A percentile compares a stretch with the other conserved stretches of the same genome.
These are phyloP conservation scores for Paraplagusia blochii DNA, from an alignment of 2,113 vertebrate species.

Conservation along the genomic window DNA sequence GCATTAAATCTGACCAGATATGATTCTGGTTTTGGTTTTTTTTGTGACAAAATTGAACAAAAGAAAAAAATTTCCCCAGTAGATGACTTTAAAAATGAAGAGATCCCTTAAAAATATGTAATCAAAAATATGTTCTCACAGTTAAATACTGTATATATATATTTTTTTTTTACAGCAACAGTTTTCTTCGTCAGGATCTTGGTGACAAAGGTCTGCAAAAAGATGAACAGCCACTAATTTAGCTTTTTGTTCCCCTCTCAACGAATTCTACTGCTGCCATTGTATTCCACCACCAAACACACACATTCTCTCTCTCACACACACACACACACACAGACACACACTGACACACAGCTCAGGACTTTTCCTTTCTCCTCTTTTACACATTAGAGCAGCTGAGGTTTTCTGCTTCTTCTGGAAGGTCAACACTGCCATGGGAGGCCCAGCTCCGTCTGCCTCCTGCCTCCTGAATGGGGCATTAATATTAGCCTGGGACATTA, in stretches of 20 bases:
- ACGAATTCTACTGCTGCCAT: conserved; percentile 11
- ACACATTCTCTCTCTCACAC: conserved; percentile 38
- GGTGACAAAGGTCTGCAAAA: too few relatives aligned
- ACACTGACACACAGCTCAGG: not conserved
- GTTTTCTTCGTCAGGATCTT: too few relatives aligned
- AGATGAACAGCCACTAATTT: too few relatives aligned
- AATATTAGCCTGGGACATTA: conserved; percentile 64
- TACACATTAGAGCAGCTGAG: conserved; percentile 77
- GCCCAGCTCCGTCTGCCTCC: conserved; percentile 23
- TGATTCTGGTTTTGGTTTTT: too few relatives aligned
- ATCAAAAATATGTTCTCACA: too few relatives aligned
- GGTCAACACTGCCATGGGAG: conserved; percentile 21
- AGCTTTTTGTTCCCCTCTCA: conserved; percentile 1
- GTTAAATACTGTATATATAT: too few relatives aligned
- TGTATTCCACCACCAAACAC: conserved; percentile 35
- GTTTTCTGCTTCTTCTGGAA: conserved; percentile 58
- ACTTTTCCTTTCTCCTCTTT: conserved; percentile 56
- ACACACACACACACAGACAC: conserved; percentile 2
- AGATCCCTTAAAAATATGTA: too few relatives aligned
- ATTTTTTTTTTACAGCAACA: too few relatives aligned
- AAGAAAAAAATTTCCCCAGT: too few relatives aligned
- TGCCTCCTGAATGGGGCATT: conserved; percentile 62
- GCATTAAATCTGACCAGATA: too few relatives aligned
- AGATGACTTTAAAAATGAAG: too few relatives aligned
- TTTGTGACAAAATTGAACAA: too few relatives aligned